Evolutionary conservation across 1,140 invertebrate genomes (phyloP), one percentile per base, ranked within the genome.

Genomic region (Pararge aegeria): DNA sequence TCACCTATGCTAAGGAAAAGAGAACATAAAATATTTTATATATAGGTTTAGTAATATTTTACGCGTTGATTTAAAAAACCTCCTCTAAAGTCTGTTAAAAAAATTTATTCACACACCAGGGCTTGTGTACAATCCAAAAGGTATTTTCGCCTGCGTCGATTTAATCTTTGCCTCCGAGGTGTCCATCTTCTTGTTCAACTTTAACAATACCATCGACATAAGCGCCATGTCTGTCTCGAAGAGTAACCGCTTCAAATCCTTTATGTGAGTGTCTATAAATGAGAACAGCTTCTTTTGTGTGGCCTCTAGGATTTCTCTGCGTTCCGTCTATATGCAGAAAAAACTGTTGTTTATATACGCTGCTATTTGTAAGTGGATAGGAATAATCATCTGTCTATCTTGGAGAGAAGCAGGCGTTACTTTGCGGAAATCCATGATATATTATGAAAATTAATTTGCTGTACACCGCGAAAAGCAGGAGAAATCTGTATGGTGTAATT

Each of bases 171-270:
- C 75, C 52, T 87, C 85, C 0, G 82, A 85, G 0, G 83, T 80
- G 65, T 86, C 85, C 85, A 88, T 88, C 30, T 88, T 88, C 63
- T 86, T 88, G 49, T 86, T 86, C 18, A 87, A 55, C 46, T 89
- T 89, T 10, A 89, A 55, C 20, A 83, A 57, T 0, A 89, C 83
- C 86, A 89, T 89, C 0, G 86, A 87, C 83, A 87, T 89, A 5
- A 89, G 73, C 0, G 83, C 79, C 70, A 79, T 83, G 60, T 89
- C 86, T 0, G 83, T 87, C 5, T 78, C 78, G 27, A 80, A 84
- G 0, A 89, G 68, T 2, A 89, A 38, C 6, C 83, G 49, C 65
- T 89, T 89, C 64, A 89, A 61, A 16, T 89, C 86, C n/a, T 87
- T 86, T 13, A 87, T 81, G 29, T 89, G 86, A 0, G 66, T 62